These are phyloP conservation scores for Leptosomus discolor DNA, from an alignment of 2,113 vertebrate species.

Conservation along the genomic window DNA sequence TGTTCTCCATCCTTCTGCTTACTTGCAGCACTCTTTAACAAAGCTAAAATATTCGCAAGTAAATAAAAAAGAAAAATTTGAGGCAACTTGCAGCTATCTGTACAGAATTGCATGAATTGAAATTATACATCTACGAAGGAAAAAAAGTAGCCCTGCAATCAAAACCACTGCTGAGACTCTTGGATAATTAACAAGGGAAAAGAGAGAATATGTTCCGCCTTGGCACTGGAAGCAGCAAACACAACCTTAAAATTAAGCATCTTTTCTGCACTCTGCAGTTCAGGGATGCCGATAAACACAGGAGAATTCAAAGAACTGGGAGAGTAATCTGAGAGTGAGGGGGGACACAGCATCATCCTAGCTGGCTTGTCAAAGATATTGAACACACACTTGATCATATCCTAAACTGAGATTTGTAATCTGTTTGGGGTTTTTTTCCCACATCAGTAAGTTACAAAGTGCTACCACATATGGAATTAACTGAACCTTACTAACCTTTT, in stretches of 20 bases:
- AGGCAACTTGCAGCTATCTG: background rate
- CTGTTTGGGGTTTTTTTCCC: background rate
- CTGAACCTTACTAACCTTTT: fast-evolving
- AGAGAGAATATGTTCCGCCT: background rate
- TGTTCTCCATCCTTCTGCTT: background rate
- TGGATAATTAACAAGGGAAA: background rate
- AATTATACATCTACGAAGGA: background rate
- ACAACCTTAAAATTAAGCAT: background rate
- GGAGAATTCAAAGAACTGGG: background rate
- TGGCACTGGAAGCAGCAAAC: background rate
- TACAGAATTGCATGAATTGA: background rate
- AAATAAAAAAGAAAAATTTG: background rate
- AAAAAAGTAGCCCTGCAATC: background rate
- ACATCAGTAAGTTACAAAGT: background rate
- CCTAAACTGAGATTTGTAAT: background rate
- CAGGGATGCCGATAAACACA: background rate
- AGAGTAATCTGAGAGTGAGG: background rate
- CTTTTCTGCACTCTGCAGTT: background rate
- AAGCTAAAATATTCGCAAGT: background rate
- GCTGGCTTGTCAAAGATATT: fast-evolving
- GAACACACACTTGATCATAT: background rate
- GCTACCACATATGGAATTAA: background rate
- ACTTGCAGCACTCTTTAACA: background rate
- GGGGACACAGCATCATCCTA: background rate
- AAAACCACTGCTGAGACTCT: background rate